Evolutionary conservation across 2,888 invertebrate genomes (phyloP).

Genomic region (Heliconius erato): DNA sequence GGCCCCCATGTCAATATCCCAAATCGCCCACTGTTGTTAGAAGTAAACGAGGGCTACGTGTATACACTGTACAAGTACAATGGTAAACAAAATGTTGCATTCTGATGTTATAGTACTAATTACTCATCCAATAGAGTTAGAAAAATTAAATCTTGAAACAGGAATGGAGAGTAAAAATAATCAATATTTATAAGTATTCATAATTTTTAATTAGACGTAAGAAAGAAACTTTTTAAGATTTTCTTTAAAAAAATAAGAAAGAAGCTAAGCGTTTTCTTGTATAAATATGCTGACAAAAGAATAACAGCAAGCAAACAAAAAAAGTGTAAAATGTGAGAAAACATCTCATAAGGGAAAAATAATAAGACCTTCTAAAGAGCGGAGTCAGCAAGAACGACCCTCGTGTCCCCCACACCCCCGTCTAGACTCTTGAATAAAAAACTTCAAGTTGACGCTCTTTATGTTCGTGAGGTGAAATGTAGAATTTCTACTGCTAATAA

Average conservation of each 20-base stretch:
- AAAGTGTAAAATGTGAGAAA: constrained; percentile 46
- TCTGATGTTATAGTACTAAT: background rate
- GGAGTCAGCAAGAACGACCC: constrained; percentile 49
- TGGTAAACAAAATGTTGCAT: constrained; percentile 1
- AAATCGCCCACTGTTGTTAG: constrained; percentile 29
- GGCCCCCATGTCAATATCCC: constrained; percentile 18
- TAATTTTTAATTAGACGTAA: background rate
- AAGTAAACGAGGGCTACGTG: background rate
- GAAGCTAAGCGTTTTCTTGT: constrained; percentile 2
- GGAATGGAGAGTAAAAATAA: background rate
- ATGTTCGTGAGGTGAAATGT: constrained; percentile 46
- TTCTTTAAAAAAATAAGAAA: background rate
- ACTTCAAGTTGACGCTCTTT: constrained; percentile 57
- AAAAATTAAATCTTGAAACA: background rate
- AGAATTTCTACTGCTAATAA: constrained; percentile 36
- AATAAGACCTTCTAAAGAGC: constrained; percentile 50
- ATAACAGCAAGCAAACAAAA: constrained; percentile 40
- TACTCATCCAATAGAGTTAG: background rate
- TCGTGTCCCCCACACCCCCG: constrained; percentile 52
- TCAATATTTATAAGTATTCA: background rate
- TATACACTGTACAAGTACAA: background rate
- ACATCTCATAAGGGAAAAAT: constrained; percentile 49
- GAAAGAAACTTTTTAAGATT: background rate
- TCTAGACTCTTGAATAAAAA: constrained; percentile 68
- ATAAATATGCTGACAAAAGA: constrained; percentile 42